Percentiles rank a stretch among this genome's conserved stretches.
Conservation (phyloP, 2,113 vertebrate species). For the Panurus biarmicus region DNA sequence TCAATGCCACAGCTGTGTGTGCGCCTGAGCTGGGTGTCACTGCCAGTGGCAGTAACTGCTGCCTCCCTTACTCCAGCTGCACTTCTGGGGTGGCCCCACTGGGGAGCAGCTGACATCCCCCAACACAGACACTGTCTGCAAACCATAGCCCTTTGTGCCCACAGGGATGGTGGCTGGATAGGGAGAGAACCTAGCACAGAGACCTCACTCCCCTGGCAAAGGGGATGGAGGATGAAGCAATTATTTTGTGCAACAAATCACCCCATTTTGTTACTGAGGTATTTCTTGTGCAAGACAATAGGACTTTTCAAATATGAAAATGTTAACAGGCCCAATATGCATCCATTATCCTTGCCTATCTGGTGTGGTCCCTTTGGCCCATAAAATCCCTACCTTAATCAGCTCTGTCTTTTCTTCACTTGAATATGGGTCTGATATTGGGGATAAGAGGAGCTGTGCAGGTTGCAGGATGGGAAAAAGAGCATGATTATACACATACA, state of each 20-base stretch:
- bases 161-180: rapidly evolving
- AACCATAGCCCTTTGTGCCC: neutral
- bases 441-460: neutral
- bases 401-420: neutral
- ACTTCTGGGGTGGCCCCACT: rapidly evolving
- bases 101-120: rapidly evolving
- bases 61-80: neutral
- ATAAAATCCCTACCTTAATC: neutral
- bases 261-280: neutral
- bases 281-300: neutral
- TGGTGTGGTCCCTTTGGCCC: neutral
- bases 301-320: neutral
- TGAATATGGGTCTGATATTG: neutral
- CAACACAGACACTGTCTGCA: neutral
- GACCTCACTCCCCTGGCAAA: neutral
- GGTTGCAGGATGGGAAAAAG: neutral
- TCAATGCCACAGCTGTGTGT: rapidly evolving
- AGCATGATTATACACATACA: neutral
- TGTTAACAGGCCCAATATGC: neutral
- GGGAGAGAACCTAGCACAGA: neutral
- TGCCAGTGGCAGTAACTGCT: neutral
- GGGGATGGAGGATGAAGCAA: neutral
- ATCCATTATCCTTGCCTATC: neutral
- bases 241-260: neutral
- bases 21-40: rapidly evolving